Evolutionary conservation across 2,797 vertebrate species (phyloP), one percentile per base, ranked within the genome.

Genomic region (Melanotaenia boesemani): DNA sequence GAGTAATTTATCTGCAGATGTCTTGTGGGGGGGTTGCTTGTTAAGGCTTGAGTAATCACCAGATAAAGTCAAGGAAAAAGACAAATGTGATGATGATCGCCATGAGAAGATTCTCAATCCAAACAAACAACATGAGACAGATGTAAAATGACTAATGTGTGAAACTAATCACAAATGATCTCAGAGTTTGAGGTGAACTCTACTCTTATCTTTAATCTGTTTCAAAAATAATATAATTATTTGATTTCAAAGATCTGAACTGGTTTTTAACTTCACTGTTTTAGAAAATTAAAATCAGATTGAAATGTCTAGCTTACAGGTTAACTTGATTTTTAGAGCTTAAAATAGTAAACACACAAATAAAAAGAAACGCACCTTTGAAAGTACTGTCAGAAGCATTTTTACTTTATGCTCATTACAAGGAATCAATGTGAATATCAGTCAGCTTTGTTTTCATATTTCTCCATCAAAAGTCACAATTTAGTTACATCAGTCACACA

Each of bases 301-400:
- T 32, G 8, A 16, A 41, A 41, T 13, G 39, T 41, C 13, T 13
- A 15, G 39, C 3, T 41, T 41, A 41, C 39, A 13, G 10, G 12
- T 15, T 4, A 5, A 41, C 9, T 44, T 15, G 15, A 44, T 50
- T 9, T 37, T 67, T 56, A 67, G 36, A 56, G 64, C 52, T 32
- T 16, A 44, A 59, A 61, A 67, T 56, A 44, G 10, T 22, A 64
- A 5, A 32, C n/a, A 28, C n/a, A 52, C 22, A 11, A 10, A 24
- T 22, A n/a, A 7, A 1, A 50, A 10, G n/a, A 50, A n/a, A 16
- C 6, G 44, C 28, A 28, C 58, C 8, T 34, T 50, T 44, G 13
- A 39, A 61, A 32, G 22, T 36, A 34, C 26, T 62, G 48, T 63
- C n/a, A 36, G 11, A 37, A 59, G 13, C 26, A 67, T 30, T 67